Percentiles rank a stretch among this genome's conserved stretches.
Conservation (phyloP, 2,888 invertebrate species). For the Gastrophysa polygoni region DNA sequence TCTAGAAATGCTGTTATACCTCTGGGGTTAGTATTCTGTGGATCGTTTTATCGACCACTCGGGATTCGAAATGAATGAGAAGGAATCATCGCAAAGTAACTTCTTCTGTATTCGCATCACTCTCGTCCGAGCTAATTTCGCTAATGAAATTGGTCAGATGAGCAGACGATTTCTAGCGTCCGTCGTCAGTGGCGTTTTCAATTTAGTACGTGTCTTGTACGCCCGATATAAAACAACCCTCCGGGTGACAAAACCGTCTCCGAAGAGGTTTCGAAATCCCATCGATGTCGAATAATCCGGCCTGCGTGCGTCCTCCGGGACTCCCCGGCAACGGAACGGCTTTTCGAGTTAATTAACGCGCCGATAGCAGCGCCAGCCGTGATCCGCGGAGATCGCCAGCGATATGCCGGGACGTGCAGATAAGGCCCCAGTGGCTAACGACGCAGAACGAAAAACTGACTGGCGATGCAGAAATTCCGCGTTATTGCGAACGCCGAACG, state of each 20-base stretch:
- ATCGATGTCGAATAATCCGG: slow-evolving; percentile 29
- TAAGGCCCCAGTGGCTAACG: too few species aligned
- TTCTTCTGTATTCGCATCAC: neutral
- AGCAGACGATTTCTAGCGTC: slow-evolving; percentile 2
- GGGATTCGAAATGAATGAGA: neutral
- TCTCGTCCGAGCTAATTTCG: slow-evolving; percentile 14
- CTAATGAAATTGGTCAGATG: slow-evolving; percentile 27
- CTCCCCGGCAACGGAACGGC: slow-evolving; percentile 26
- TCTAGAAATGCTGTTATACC: too few species aligned
- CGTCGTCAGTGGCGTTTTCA: slow-evolving; percentile 25
- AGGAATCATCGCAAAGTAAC: too few species aligned
- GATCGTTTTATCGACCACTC: too few species aligned
- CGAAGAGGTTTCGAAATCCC: slow-evolving; percentile 33
- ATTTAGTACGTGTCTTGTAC: slow-evolving; percentile 29
- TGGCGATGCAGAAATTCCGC: too few species aligned
- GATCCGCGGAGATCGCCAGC: neutral
- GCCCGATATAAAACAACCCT: slow-evolving; percentile 31
- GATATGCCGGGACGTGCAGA: too few species aligned
- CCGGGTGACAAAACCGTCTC: slow-evolving; percentile 31
- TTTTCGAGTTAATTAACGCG: slow-evolving; percentile 32
- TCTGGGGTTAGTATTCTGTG: too few species aligned
- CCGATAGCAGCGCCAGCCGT: neutral
- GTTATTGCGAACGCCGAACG: too few species aligned
- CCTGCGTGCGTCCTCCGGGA: slow-evolving; percentile 19
- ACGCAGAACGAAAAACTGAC: too few species aligned